Evolutionary conservation across 2,113 vertebrate genomes (phyloP), one percentile per base, ranked within the genome.

Genomic region (human (Homo sapiens)): DNA sequence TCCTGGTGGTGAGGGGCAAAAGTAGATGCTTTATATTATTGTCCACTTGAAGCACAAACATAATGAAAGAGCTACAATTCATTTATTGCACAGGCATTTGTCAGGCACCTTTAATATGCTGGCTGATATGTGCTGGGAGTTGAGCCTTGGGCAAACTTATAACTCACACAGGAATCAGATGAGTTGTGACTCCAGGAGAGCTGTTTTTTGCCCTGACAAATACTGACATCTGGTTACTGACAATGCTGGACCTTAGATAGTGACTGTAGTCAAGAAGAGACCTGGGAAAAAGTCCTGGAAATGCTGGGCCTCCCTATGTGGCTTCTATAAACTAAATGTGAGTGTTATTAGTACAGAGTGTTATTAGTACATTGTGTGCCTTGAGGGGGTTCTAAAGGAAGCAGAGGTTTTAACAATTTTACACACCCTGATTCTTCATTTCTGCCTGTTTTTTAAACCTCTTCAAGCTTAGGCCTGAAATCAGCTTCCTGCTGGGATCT

Each of bases 401-500:
- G 57, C 38, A 90, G 35, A 79, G 17, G 40, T 68, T 81, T 68
- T 50, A 89, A 4, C 17, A 87, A 27, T 80, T 93, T n/a, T 43
- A 79, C 3, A 68, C 18, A n/a, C 55, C 45, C 30, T 64, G n/a
- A 59, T 76, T 93, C 8, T 83, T 57, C 16, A 81, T 38, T 40
- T 85, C 38, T 90, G 50, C 52, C 6, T 94, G 10, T 52, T 25
- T 66, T 48, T 68, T 43, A 76, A 92, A 30, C 11, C 12, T 90
- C 68, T 97, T 93, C 43, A 89, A 68, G 45, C 20, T 52, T 61
- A 78, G 84, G 9, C 14, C 76, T 93, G n/a, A 94, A 95, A 81
- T 89, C 73, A 91, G 18, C 68, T 96, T 96, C 66, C 80, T 97
- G n/a, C 76, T 96, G 59, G 55, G 76, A 96, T 91, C 48, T 76